Conservation (phyloP, 2,113 vertebrate genomes). For the Ariopsis seemanni region DNA sequence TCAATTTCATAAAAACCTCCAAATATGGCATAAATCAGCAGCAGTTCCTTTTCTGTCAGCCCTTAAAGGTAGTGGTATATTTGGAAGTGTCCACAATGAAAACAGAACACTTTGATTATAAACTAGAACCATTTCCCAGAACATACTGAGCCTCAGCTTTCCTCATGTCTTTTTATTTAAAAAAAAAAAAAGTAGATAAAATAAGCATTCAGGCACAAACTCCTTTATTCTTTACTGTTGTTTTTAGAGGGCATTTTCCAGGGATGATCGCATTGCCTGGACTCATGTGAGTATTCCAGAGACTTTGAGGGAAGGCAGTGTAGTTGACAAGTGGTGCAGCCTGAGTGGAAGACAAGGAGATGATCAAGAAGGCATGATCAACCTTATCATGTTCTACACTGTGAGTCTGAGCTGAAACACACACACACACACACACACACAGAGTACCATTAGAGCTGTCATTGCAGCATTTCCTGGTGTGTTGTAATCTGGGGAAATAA, state of each 20-base stretch:
- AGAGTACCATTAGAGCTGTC: not conserved
- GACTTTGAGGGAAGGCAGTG: slow-evolving; percentile 83
- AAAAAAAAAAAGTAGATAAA: too few species aligned
- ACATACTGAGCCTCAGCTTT: too few species aligned
- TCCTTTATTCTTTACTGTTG: not conserved
- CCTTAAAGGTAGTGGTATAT: too few species aligned
- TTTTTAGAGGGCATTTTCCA: slow-evolving; percentile 90
- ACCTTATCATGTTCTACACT: slow-evolving; percentile 93
- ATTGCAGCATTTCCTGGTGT: not conserved
- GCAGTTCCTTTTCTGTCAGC: too few species aligned
- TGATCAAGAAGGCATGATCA: slow-evolving; percentile 99
- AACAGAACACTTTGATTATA: too few species aligned
- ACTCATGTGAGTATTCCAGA: slow-evolving; percentile 92
- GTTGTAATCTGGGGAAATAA: not conserved
- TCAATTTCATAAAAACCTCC: too few species aligned
- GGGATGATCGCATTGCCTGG: slow-evolving; percentile 98
- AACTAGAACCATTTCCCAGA: too few species aligned
- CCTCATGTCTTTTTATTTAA: too few species aligned
- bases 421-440: not conserved
- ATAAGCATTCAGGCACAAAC: too few species aligned
- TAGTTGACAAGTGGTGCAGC: slow-evolving; percentile 94
- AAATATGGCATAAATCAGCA: too few species aligned
- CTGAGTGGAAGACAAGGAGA: slow-evolving; percentile 88
- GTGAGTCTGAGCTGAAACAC: slow-evolving; percentile 73
- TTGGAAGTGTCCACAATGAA: too few species aligned